Conservation (phyloP, 2,113 vertebrate species). For the Bagarius yarrelli region DNA sequence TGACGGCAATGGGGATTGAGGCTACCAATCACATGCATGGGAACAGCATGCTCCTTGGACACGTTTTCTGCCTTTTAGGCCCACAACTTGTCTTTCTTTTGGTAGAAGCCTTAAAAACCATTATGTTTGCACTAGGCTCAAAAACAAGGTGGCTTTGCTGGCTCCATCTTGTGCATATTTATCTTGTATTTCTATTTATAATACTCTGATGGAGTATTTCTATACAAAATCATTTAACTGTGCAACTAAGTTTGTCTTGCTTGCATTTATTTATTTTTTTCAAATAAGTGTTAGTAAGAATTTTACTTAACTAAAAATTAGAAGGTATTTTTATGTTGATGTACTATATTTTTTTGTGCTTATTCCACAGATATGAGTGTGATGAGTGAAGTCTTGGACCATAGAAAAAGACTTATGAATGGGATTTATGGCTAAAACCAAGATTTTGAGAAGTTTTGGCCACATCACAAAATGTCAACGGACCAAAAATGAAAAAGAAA, state of each 20-base stretch:
- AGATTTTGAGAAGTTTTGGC: neutral
- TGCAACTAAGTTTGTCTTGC: neutral
- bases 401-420: constrained; percentile 13
- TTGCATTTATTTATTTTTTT: neutral
- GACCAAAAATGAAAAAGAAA: constrained; percentile 22
- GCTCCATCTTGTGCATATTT: neutral
- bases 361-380: constrained; percentile 71
- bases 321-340: neutral
- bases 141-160: too few relatives aligned
- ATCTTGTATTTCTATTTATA: neutral
- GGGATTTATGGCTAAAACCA: constrained; percentile 8
- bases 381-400: constrained; percentile 64
- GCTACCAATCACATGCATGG: too few relatives aligned
- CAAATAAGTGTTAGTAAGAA: neutral
- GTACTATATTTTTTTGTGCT: neutral
- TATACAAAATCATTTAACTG: neutral
- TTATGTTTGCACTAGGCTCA: too few relatives aligned
- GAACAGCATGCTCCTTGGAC: too few relatives aligned
- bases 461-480: neutral
- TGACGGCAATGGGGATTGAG: too few relatives aligned
- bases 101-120: too few relatives aligned
- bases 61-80: too few relatives aligned
- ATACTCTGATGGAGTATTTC: neutral
- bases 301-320: too few relatives aligned
- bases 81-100: too few relatives aligned